Base-by-base conservation (phyloP, 2,888 invertebrate genomes). In the Aphodius sticticus region DNA sequence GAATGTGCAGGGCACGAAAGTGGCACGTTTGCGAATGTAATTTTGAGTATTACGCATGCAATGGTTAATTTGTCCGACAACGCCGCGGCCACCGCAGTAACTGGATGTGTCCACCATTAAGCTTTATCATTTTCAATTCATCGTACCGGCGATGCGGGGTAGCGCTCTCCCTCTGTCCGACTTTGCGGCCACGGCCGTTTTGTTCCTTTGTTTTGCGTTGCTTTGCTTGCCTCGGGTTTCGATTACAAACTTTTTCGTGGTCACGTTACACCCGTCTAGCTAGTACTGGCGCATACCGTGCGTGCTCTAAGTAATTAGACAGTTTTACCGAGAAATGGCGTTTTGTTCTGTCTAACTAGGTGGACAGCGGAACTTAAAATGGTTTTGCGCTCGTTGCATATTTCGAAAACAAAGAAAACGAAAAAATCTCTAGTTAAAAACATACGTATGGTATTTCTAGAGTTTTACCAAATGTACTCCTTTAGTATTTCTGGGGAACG, bases 41-140 rank as follows among this genome's bases (percentile, higher is more conserved):
- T 74, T 74, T 74, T 36, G 74, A 74, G 37, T 15, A 37, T 74
- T 74, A 74, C 74, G 74, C 74, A 74, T 37, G 74, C 74, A 35
- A 53, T n/a, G 74, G 74, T 74, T 74, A 74, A 74, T 74, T 74
- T 74, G 74, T 74, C 74, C 36, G 37, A 35, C 74, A 53, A 53
- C 74, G 37, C 26, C 35, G 14, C 36, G 74, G 37, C 74, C 36
- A n/a, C n/a, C 74, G 35, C 37, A 36, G 9, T 37, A 26, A 35
- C 53, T 53, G 35, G 16, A 72, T 14, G 36, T n/a, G n/a, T 35
- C 36, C 35, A 7, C 74, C 36, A 74, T 74, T 74, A 74, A 6
- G 74, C 36, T 74, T 74, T 74, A 74, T 74, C 74, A 74, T 74
- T 74, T 74, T 74, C 74, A 74, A 74, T 74, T 74, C 74, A 37